Base-by-base conservation (phyloP, 1,140 invertebrate genomes). In the Musca domestica region DNA sequence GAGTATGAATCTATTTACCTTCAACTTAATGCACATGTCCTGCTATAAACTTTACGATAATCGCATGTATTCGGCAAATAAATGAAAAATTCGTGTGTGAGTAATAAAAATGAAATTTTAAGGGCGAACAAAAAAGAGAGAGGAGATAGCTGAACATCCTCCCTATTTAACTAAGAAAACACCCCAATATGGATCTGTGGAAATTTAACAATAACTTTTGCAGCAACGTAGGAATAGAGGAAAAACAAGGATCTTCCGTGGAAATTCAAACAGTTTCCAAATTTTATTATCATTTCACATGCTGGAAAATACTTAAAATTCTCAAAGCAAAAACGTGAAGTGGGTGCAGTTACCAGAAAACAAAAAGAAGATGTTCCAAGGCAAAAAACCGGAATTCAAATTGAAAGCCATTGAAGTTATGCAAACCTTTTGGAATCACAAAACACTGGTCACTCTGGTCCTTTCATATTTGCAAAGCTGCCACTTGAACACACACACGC, bases 31-130 rank as follows among this genome's bases (percentile, higher is more conserved):
- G 56, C 56, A 61, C 56, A 61, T 61, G 56, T 61, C 56, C 56
- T 61, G 56, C 56, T 19, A 61, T 61, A 61, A 61, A 61, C 56
- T 61, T 61, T 61, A 61, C 19, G n/a, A 61, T 61, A 61, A 34
- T 34, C 56, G 27, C 56, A 34, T 34, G 27, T 61, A 34, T 30
- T 61, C 17, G 15, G 14, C 56, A 34, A 61, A 61, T 61, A 61
- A 61, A 61, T 61, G 27, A 61, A 61, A 61, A 61, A 61, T 61
- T 61, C 56, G 56, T 61, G 27, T 61, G 56, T 2, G 27, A 61
- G 27, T 61, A 61, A 61, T 61, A 61, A 61, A 61, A 61, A 10
- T 19, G 12, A 41, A 41, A 41, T 12, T 41, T 41, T 41, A 30
- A 30, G 27, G 27, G 27, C 3, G 27, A 9, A 30, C n/a, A 30